Evolutionary conservation across 2,113 vertebrate genomes (phyloP).

Genomic region (Bubalus kerabau): DNA sequence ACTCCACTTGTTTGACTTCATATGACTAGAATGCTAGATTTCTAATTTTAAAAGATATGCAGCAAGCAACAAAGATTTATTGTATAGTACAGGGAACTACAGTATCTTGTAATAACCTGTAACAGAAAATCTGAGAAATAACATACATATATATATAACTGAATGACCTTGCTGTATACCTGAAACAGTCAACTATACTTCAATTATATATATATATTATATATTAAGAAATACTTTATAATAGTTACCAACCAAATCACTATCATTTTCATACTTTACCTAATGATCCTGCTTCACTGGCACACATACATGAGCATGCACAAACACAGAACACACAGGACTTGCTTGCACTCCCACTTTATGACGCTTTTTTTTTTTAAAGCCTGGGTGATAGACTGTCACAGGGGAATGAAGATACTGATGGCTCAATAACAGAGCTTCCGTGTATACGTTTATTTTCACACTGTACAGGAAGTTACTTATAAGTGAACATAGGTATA

Average conservation of each 20-base stretch:
- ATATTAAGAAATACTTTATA: slow-evolving; percentile 60
- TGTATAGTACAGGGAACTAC: background rate
- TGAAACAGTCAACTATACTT: background rate
- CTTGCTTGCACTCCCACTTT: slow-evolving; percentile 70
- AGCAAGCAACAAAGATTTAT: background rate
- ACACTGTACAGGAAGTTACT: background rate
- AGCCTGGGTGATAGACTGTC: slow-evolving; percentile 49
- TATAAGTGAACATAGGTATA: background rate
- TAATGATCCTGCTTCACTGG: slow-evolving; percentile 66
- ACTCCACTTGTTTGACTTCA: background rate
- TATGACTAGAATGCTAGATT: background rate
- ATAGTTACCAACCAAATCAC: slow-evolving; percentile 69
- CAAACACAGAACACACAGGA: background rate
- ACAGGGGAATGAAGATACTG: slow-evolving; percentile 40
- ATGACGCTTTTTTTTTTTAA: slow-evolving; percentile 63
- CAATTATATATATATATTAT: background rate
- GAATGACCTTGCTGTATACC: background rate
- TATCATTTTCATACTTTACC: slow-evolving; percentile 75
- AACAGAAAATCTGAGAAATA: background rate
- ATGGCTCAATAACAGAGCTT: slow-evolving; percentile 63
- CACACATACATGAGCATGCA: slow-evolving; percentile 6
- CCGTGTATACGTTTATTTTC: background rate
- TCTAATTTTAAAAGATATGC: background rate
- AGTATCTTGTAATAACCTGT: background rate
- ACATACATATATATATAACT: background rate